Evolutionary conservation across 2,797 vertebrate species (phyloP).

Genomic region (Rhadinocentrus ornatus): DNA sequence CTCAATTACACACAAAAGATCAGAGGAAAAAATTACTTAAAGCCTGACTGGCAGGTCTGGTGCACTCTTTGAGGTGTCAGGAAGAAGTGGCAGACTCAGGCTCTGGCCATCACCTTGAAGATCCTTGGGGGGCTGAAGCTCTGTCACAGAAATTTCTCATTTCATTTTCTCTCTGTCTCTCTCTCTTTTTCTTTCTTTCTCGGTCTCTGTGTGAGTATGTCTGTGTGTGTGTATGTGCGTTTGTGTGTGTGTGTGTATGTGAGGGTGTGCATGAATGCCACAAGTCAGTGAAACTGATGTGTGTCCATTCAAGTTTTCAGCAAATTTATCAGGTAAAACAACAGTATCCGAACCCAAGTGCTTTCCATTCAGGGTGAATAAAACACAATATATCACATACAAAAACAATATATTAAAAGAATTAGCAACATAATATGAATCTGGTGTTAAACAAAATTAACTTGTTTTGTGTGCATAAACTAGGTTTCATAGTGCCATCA

Average conservation of each 20-base stretch:
- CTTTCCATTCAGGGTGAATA: too few relatives aligned
- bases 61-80: conserved; percentile 36
- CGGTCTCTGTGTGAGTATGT: neutral
- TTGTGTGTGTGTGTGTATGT: neutral
- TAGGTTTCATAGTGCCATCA: neutral
- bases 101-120: conserved; percentile 51
- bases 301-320: too few relatives aligned
- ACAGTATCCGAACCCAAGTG: too few relatives aligned
- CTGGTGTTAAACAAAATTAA: too few relatives aligned
- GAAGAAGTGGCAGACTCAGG: conserved; percentile 36
- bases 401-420: too few relatives aligned
- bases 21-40: conserved; percentile 33
- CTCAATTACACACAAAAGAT: conserved; percentile 42
- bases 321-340: too few relatives aligned
- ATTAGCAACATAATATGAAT: too few relatives aligned
- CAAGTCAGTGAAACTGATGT: too few relatives aligned
- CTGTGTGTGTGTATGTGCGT: neutral
- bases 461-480: neutral
- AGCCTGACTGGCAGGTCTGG: conserved; percentile 56
- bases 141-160: conserved; percentile 10
- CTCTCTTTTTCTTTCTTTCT: neutral
- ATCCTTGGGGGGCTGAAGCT: conserved; percentile 12
- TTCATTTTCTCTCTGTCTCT: neutral
- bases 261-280: neutral
- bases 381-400: too few relatives aligned